A percentile compares a stretch with the other conserved stretches of the same genome.
Evolutionary conservation across 2,797 vertebrate species (phyloP).

Genomic region (Galagoides demidoff): DNA sequence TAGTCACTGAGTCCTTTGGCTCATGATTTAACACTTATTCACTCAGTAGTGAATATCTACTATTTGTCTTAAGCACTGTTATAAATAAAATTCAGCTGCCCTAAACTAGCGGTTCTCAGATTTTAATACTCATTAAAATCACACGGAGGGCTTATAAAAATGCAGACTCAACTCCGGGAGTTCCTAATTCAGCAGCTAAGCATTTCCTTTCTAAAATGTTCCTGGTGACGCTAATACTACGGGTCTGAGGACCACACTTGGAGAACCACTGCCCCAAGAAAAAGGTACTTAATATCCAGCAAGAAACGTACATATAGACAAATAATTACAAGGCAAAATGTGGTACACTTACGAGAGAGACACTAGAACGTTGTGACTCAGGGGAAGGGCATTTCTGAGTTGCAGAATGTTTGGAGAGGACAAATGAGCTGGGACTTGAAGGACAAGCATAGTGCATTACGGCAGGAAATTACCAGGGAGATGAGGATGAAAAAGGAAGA

Average conservation of each 20-base stretch:
- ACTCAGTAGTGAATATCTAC: background rate
- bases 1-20: background rate
- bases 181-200: background rate
- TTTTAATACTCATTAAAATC: background rate
- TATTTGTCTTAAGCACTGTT: background rate
- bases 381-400: background rate
- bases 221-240: background rate
- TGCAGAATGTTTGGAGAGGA: background rate
- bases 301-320: background rate
- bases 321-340: background rate
- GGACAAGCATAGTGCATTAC: background rate
- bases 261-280: background rate
- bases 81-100: background rate
- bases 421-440: background rate
- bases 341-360: background rate
- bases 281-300: background rate
- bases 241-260: background rate
- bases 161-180: background rate
- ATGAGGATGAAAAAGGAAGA: background rate
- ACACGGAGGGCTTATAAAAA: background rate
- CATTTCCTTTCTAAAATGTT: background rate
- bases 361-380: background rate
- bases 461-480: background rate
- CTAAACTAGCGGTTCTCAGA: background rate
- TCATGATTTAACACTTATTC: slow-evolving; percentile 2